Evolutionary conservation across 2,797 vertebrate genomes (phyloP).

Genomic region (Gymnothorax javanicus): DNA sequence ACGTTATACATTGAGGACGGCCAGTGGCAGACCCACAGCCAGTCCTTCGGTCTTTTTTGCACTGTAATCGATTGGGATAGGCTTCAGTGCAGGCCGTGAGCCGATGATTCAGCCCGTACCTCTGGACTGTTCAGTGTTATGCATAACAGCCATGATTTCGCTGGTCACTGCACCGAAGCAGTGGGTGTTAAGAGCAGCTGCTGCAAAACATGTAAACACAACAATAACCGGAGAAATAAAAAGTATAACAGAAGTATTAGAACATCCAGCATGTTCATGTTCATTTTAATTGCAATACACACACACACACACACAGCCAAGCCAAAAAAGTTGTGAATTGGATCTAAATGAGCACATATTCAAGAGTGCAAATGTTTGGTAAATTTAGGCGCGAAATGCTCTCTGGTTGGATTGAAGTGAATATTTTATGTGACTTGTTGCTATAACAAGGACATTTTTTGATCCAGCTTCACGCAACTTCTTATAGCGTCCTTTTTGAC

Average conservation of each 20-base stretch:
- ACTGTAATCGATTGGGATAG: slow-evolving; percentile 64
- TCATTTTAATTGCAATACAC: no score
- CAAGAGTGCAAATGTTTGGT: no score
- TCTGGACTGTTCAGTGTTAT: slow-evolving; percentile 69
- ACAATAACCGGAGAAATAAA: slow-evolving; percentile 67
- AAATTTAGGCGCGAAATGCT: no score
- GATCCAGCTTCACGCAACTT: no score
- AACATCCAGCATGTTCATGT: no score
- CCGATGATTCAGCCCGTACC: slow-evolving; percentile 76
- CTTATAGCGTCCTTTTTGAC: no score
- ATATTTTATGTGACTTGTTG: no score
- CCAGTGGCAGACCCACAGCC: slow-evolving; percentile 69
- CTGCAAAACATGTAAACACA: slow-evolving; percentile 75
- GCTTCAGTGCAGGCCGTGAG: slow-evolving; percentile 69
- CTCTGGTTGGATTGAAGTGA: no score
- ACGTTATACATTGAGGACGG: slow-evolving; percentile 81
- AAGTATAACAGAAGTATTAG: background rate
- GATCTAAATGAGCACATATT: no score
- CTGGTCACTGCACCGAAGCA: slow-evolving; percentile 80
- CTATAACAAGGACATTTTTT: no score
- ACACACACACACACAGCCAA: no score
- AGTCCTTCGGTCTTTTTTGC: slow-evolving; percentile 67
- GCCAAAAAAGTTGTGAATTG: no score
- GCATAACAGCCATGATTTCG: slow-evolving; percentile 76
- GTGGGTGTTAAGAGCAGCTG: slow-evolving; percentile 77